These are phyloP conservation scores for Myanophis thanlyinensis DNA, from an alignment of 2,113 vertebrate species.

Conservation along the genomic window DNA sequence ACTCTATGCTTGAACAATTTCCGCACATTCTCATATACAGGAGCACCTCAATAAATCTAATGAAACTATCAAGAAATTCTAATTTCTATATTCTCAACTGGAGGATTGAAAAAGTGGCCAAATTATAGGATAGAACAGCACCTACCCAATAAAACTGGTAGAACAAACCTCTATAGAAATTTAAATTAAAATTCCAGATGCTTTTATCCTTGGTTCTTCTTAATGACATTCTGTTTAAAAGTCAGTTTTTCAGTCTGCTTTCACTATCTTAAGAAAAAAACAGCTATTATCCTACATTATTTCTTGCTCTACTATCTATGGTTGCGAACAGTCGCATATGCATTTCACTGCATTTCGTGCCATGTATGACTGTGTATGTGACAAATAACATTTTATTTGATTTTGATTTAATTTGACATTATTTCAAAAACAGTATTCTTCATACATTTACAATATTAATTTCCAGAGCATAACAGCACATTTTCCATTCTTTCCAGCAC, in stretches of 20 bases:
- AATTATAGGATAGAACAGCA: conserved; percentile 58
- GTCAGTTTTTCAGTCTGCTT: conserved; percentile 76
- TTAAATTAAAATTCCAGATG: conserved; percentile 76
- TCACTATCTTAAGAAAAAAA: conserved; percentile 71
- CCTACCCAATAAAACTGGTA: conserved; percentile 54
- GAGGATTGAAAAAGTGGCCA: conserved; percentile 60
- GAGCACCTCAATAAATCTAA: conserved; percentile 1
- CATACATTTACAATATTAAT: conserved; percentile 22
- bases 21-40: conserved; percentile 11
- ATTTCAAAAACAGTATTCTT: conserved; percentile 45
- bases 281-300: conserved; percentile 58
- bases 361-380: too few species aligned
- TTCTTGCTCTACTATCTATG: too few species aligned
- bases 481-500: not conserved
- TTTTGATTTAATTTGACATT: too few species aligned
- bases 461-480: not conserved
- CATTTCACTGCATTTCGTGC: too few species aligned
- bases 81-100: conserved; percentile 64
- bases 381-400: too few species aligned
- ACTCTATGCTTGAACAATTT: conserved; percentile 5
- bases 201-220: conserved; percentile 58
- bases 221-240: conserved; percentile 74
- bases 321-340: too few species aligned
- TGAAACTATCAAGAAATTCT: conserved; percentile 70
- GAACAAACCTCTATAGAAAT: conserved; percentile 58